Base-by-base conservation (phyloP, 2,888 invertebrate species). In the Mesochorus sp. region DNA sequence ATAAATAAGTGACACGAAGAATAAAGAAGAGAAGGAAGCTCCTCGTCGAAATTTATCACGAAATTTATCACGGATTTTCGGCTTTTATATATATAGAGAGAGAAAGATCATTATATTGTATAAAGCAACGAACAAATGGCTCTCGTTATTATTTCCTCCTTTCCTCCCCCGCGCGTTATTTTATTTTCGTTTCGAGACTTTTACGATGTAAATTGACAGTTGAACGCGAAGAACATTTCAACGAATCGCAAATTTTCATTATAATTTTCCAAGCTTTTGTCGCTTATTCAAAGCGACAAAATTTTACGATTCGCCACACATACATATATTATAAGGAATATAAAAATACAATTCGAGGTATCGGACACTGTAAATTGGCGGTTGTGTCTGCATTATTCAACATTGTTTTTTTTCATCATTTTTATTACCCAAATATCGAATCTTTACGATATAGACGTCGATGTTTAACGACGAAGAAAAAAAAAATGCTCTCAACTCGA, bases 41-140 rank as follows among this genome's bases (percentile, higher is more conserved):
- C 28, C 28, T 5, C 37, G 28, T 17, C 19, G 28, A 66, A 67
- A 34, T 55, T 28, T 68, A 72, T 62, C 39, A 12, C 19, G 24
- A 39, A 24, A 24, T 59, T 59, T 39, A 10, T 8, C 8, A 1
- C 10, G n/a, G n/a, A n/a, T 34, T 8, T 5, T 34, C 8, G 14
- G 4, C 26, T 61, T 26, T 10, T 12, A n/a, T n/a, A n/a, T n/a
- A n/a, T n/a, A n/a, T n/a, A 37, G 53, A 42, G 53, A 62, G 55
- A 34, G 79, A 64, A 83, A 84, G 85, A 85, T 85, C 85, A 84
- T 84, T 77, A 72, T 78, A 73, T n/a, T n/a, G n/a, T n/a, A n/a
- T n/a, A n/a, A n/a, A n/a, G n/a, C n/a, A n/a, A n/a, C n/a, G 83
- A 84, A 76, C 42, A 84, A 85, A 86, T 86, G 82, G 76, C 34